Base-by-base conservation (phyloP, 2,888 invertebrate species). In the Camponotus fellah region DNA sequence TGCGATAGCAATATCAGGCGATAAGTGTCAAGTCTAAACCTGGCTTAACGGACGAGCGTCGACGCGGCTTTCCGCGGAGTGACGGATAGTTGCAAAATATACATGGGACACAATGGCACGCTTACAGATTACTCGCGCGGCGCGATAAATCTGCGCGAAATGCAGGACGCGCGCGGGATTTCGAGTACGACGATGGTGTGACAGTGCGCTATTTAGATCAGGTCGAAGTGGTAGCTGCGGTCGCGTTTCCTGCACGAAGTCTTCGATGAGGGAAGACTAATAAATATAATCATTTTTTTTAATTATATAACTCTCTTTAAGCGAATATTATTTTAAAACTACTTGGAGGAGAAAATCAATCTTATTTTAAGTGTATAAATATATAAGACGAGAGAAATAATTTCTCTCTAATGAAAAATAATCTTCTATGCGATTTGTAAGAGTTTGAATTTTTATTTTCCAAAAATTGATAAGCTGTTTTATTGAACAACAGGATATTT, bases 21-120 rank as follows among this genome's bases (percentile, higher is more conserved):
- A 72, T 80, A 80, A 80, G 79, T 72, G 79, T 80, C 79, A 80
- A 74, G 74, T 80, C 34, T 80, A 74, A 80, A 80, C 74, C 79
- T 60, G 60, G 79, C 79, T 80, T 80, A 80, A 80, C 74, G 75
- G 79, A 80, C 72, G 79, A 80, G 79, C 79, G 79, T 60, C 79
- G 79, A 80, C 79, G 74, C 46, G 79, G 79, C 79, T 80, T 74
- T 80, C 79, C 79, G 74, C 79, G 75, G 58, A 17, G 60, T 80
- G 79, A 80, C 79, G 74, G 60, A 80, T 80, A 80, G 79, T 46
- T 60, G 79, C 74, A 60, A 80, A 80, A 80, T 80, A 74, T 74
- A 80, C 74, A 58, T 46, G 75, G 46, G 21, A 74, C 43, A 80
- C 75, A 72, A 79, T 72, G 79, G 79, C 74, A 40, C 72, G 79